Evolutionary conservation across 2,888 invertebrate genomes (phyloP).

Genomic region (Acrobasis consociella): DNA sequence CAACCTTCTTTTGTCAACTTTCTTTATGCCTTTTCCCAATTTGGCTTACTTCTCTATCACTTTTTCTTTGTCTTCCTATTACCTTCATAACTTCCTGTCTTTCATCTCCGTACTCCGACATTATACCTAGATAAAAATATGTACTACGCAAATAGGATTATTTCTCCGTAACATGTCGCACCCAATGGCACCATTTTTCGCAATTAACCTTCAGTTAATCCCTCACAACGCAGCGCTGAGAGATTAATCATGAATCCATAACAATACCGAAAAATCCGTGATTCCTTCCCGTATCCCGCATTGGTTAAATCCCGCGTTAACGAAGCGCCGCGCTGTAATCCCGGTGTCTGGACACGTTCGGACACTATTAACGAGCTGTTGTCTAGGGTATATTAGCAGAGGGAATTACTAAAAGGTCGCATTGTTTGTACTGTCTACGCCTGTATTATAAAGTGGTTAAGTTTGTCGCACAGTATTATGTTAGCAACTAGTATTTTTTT

Average conservation of each 20-base stretch:
- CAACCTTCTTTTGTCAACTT: no score
- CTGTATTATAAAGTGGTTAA: not conserved
- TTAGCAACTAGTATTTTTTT: no score
- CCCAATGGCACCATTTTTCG: not conserved
- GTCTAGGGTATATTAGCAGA: constrained; percentile 27
- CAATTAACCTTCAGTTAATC: constrained; percentile 9
- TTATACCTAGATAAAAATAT: not conserved
- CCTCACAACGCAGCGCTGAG: not conserved
- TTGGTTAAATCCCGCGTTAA: constrained; percentile 30
- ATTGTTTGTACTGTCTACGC: not conserved
- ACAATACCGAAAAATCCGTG: constrained; percentile 20
- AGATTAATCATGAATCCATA: constrained; percentile 18
- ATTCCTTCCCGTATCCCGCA: constrained; percentile 19
- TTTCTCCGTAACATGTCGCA: not conserved
- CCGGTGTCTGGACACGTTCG: constrained; percentile 22
- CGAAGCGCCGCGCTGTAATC: constrained; percentile 28
- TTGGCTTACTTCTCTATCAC: no score
- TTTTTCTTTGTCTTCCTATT: no score
- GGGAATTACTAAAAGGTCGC: constrained; percentile 13
- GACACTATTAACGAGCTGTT: constrained; percentile 22
- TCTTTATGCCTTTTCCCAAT: no score
- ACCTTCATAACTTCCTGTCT: no score
- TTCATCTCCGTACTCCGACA: no score
- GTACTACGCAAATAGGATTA: not conserved
- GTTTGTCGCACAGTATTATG: not conserved